A percentile compares a stretch with the other conserved stretches of the same genome.
phyloP scores from a whole-genome alignment of 2,888 invertebrate species.

The Drosophila nigricruria region DNA sequence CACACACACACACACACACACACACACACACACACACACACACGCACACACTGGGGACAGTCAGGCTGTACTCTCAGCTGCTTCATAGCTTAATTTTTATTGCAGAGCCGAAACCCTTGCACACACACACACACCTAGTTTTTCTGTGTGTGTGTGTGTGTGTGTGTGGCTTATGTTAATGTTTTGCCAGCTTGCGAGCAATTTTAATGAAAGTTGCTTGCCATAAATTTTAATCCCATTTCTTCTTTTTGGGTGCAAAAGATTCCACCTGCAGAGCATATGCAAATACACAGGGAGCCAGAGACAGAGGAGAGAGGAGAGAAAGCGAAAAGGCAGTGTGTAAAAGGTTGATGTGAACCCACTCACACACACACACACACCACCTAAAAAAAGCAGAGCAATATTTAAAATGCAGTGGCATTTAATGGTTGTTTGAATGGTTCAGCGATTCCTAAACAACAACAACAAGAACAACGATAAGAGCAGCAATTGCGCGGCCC shows the following conservation, averaged over 20 bases:
- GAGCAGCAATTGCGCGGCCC: constrained; percentile 11
- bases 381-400: constrained; percentile 29
- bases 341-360: constrained; percentile 1
- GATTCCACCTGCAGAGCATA: constrained; percentile 20
- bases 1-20: constrained; percentile 5
- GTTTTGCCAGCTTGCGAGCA: constrained; percentile 47
- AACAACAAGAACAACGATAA: constrained; percentile 51
- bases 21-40: constrained; percentile 15
- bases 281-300: constrained; percentile 13
- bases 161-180: constrained; percentile 68
- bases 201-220: constrained; percentile 67
- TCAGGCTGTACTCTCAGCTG: constrained; percentile 43
- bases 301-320: neutral
- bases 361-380: neutral
- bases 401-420: constrained; percentile 60
- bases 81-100: constrained; percentile 74
- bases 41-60: constrained; percentile 20
- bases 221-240: constrained; percentile 70
- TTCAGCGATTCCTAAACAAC: constrained; percentile 74
- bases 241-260: constrained; percentile 6
- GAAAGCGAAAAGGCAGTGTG: too few species aligned
- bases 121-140: neutral
- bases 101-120: constrained; percentile 45
- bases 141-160: too few species aligned
- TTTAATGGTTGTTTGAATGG: constrained; percentile 78